Percentiles rank a stretch among this genome's conserved stretches.
These are phyloP conservation scores for Hypocryptadius cinnamomeus DNA, from an alignment of 2,113 vertebrate genomes.

Conservation along the genomic window DNA sequence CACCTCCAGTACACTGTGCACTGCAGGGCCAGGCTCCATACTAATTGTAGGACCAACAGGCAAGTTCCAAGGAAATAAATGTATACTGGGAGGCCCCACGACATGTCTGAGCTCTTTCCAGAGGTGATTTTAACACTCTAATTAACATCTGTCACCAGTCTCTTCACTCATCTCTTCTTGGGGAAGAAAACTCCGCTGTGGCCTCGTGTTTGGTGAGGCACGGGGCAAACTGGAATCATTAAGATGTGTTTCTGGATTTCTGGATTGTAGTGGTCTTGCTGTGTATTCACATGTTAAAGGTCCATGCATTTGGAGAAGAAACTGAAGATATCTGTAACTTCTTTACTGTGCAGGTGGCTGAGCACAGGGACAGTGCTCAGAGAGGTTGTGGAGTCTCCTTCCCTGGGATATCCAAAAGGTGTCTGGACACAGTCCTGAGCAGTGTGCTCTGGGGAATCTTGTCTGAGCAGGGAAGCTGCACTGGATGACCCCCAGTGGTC, in stretches of 20 bases:
- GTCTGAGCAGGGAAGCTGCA: background rate
- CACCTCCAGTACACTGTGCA: background rate
- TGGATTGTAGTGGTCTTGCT: background rate
- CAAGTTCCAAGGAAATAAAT: background rate
- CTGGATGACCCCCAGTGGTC: background rate
- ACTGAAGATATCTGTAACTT: background rate
- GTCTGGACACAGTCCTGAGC: background rate
- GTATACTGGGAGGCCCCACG: background rate
- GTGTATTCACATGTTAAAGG: background rate
- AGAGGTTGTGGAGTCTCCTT: background rate
- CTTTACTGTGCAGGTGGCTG: background rate
- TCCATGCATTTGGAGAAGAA: background rate
- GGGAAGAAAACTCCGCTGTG: background rate
- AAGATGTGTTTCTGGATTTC: background rate
- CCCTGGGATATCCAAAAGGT: background rate
- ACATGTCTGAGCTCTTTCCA: conserved; percentile 6
- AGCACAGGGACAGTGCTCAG: background rate
- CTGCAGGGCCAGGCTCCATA: background rate
- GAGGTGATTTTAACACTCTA: background rate
- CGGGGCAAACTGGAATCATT: background rate
- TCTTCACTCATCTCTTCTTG: background rate
- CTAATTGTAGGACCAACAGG: background rate
- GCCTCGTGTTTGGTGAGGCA: background rate
- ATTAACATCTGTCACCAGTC: conserved; percentile 7
- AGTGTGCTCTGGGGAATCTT: background rate